Evolutionary conservation across 2,113 vertebrate species (phyloP).

Genomic region (Gymnarchus niloticus): DNA sequence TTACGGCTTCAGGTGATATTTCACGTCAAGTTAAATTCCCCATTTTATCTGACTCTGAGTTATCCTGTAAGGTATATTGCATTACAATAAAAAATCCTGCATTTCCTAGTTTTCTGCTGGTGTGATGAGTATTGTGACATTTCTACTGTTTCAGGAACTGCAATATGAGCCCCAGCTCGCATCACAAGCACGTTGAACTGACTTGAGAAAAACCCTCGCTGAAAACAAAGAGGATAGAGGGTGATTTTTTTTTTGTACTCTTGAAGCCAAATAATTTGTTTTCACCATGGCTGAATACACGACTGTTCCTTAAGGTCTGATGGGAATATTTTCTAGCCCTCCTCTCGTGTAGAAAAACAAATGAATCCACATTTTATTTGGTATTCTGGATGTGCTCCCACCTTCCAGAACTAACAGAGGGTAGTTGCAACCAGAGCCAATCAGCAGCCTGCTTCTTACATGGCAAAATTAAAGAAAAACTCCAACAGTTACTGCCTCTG

Average conservation of each 20-base stretch:
- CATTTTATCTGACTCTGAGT: neutral
- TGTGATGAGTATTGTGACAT: neutral
- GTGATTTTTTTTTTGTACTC: neutral
- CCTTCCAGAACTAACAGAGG: neutral
- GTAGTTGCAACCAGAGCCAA: neutral
- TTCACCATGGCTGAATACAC: neutral
- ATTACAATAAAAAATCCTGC: neutral
- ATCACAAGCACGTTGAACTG: neutral
- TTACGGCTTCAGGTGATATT: neutral
- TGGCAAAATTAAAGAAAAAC: neutral
- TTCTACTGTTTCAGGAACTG: neutral
- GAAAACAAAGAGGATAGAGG: neutral
- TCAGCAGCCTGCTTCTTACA: neutral
- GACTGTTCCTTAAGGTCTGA: neutral
- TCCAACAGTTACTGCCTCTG: neutral
- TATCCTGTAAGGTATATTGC: neutral
- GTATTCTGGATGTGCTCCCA: neutral
- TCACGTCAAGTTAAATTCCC: neutral
- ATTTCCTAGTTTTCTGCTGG: neutral
- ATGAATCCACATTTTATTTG: neutral
- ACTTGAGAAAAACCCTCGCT: neutral
- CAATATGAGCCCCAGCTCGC: neutral
- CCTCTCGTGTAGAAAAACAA: neutral
- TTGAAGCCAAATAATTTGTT: slow-evolving; percentile 4
- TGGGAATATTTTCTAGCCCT: slow-evolving; percentile 6